A percentile compares a stretch with the other conserved stretches of the same genome.
These are phyloP conservation scores for Cydia amplana DNA, from an alignment of 1,140 invertebrate species.

Conservation along the genomic window DNA sequence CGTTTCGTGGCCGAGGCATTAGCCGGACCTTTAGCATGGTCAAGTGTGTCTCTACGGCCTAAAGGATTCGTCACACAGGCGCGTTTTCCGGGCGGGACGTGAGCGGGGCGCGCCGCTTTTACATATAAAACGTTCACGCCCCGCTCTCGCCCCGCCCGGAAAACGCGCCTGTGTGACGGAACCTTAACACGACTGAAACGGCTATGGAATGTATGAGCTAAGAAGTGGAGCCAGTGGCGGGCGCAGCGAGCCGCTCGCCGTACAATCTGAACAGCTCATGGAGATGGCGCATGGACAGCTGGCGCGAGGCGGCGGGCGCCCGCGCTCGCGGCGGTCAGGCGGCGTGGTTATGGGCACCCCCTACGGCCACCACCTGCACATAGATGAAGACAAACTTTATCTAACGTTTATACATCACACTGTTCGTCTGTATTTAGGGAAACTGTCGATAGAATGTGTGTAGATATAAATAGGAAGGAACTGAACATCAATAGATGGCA, in stretches of 20 bases:
- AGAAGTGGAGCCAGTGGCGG: neutral
- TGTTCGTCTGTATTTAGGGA: neutral
- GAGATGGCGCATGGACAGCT: conserved; percentile 38
- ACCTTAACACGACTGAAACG: neutral
- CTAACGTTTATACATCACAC: neutral
- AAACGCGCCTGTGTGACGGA: too few species aligned
- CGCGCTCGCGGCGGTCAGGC: conserved; percentile 43
- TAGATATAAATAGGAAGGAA: too few species aligned
- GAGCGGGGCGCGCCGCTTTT: too few species aligned
- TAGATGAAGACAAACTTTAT: neutral
- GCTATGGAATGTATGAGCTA: neutral
- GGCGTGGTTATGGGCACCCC: conserved; percentile 58
- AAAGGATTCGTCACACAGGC: too few species aligned
- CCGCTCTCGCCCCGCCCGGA: too few species aligned
- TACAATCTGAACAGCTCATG: conserved; percentile 49
- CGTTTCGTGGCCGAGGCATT: too few species aligned
- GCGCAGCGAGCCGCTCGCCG: conserved; percentile 41
- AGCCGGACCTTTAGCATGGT: too few species aligned
- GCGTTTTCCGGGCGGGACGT: too few species aligned
- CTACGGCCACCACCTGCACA: conserved; percentile 49
- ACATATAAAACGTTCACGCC: too few species aligned
- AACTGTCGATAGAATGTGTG: too few species aligned
- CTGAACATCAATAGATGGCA: too few species aligned
- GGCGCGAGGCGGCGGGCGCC: conserved; percentile 41
- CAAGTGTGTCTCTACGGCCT: neutral